These are phyloP conservation scores for Tetropium fuscum DNA, from an alignment of 2,888 invertebrate species.

Conservation along the genomic window DNA sequence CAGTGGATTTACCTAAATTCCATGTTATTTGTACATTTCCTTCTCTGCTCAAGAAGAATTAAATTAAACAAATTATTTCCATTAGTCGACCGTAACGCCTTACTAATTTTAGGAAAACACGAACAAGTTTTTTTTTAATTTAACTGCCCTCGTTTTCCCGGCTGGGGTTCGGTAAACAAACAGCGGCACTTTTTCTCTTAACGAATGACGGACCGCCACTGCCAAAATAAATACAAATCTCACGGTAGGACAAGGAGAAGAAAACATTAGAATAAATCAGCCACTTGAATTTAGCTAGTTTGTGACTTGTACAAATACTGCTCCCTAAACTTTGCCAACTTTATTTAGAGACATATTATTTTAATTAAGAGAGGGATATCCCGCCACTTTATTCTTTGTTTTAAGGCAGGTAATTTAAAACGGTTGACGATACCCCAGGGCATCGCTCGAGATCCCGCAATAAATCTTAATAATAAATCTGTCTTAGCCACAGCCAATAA, in stretches of 20 bases:
- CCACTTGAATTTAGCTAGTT: conserved; percentile 20
- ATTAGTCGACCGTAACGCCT: too few species aligned
- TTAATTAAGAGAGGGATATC: conserved; percentile 20
- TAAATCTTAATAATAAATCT: background rate
- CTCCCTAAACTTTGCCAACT: conserved; percentile 19
- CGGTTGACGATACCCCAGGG: conserved; percentile 1
- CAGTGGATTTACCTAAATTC: too few species aligned
- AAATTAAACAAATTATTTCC: too few species aligned
- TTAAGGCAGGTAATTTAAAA: conserved; percentile 11
- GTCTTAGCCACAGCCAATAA: background rate
- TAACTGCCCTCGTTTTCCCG: background rate
- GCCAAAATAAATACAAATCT: background rate
- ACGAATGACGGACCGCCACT: background rate
- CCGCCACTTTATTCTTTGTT: background rate
- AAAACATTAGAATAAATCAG: conserved; percentile 23
- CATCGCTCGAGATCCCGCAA: background rate
- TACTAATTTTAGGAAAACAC: too few species aligned
- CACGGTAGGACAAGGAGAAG: background rate
- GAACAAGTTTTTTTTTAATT: too few species aligned
- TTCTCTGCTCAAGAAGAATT: too few species aligned
- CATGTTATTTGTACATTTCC: too few species aligned
- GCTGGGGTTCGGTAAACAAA: background rate
- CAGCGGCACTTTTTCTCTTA: background rate
- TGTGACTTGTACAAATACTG: conserved; percentile 20
- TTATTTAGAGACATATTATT: conserved; percentile 26